phyloP scores from a whole-genome alignment of 1,140 invertebrate genomes.

The Lordiphosa stackelbergi region DNA sequence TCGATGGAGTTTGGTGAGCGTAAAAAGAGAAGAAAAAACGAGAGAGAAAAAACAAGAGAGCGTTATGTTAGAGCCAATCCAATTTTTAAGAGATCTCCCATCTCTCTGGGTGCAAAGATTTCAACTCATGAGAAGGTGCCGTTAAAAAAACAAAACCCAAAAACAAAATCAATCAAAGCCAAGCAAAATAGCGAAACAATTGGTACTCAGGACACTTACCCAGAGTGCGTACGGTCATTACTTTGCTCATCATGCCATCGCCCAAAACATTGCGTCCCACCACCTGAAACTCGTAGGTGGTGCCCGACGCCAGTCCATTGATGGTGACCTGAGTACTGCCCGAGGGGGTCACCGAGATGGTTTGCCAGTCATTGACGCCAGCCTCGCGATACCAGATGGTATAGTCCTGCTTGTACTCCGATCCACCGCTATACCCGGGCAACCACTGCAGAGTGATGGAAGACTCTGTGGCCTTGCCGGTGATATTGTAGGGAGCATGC shows the following conservation, averaged over 20 bases:
- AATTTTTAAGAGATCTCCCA: constrained; percentile 22
- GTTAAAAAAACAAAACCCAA: constrained; percentile 30
- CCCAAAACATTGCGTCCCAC: constrained; percentile 95
- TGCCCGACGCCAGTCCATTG: constrained; percentile 91
- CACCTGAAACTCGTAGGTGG: constrained; percentile 97
- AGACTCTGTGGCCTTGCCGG: constrained; percentile 91
- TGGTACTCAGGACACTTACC: constrained; percentile 81
- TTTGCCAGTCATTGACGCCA: constrained; percentile 91
- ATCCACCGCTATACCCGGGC: constrained; percentile 95
- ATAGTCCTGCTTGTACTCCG: constrained; percentile 95
- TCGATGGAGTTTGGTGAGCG: constrained; percentile 39
- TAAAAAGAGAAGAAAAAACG: constrained; percentile 73
- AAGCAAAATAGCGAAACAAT: constrained; percentile 8
- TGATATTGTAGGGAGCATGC: constrained; percentile 96
- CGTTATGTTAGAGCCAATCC: constrained; percentile 76
- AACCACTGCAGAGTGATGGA: constrained; percentile 93
- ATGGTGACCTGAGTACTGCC: constrained; percentile 94
- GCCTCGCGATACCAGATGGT: constrained; percentile 93
- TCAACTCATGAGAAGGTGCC: constrained; percentile 38
- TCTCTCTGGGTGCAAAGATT: constrained; percentile 35
- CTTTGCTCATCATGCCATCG: constrained; percentile 96
- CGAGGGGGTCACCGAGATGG: constrained; percentile 93
- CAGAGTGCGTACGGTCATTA: constrained; percentile 91
- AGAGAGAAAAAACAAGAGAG: constrained; percentile 71
- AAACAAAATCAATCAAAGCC: constrained; percentile 25